Conservation (phyloP, 2,113 vertebrate genomes). For the Saccopteryx bilineata region DNA sequence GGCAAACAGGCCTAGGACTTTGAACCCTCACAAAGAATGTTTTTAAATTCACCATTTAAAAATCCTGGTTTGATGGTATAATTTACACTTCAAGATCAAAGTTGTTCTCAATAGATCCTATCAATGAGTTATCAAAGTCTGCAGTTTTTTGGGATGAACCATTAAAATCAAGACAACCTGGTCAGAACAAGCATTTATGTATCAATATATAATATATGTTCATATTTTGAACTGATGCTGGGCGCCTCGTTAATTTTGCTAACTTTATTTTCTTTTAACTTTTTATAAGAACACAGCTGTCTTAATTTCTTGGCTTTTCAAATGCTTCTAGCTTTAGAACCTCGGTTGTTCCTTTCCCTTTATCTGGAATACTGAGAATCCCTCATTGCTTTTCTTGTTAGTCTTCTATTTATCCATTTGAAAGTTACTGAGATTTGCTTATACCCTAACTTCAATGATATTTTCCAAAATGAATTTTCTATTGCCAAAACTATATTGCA, state of each 20-base stretch:
- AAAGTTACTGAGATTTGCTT: conserved; percentile 65
- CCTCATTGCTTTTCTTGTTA: neutral
- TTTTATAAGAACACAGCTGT: neutral
- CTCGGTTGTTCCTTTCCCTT: fast-evolving
- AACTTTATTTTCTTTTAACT: neutral
- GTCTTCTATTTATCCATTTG: conserved; percentile 21
- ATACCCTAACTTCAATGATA: conserved; percentile 53
- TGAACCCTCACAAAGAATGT: neutral
- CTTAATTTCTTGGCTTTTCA: neutral
- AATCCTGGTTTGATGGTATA: conserved; percentile 8
- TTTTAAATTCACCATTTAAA: neutral
- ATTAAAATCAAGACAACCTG: neutral
- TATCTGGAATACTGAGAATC: neutral
- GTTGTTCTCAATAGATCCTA: neutral
- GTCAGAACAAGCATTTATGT: neutral
- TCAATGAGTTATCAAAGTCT: neutral
- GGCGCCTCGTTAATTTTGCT: neutral
- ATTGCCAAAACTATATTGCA: conserved; percentile 27
- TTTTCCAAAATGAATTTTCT: conserved; percentile 62
- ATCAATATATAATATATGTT: neutral
- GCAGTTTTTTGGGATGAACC: neutral
- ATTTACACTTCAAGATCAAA: conserved; percentile 19
- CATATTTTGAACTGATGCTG: conserved; percentile 3
- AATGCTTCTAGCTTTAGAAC: neutral
- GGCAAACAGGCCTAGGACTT: neutral